Evolutionary conservation across 2,113 vertebrate genomes (phyloP).

Genomic region (Tylochromis polylepis): DNA sequence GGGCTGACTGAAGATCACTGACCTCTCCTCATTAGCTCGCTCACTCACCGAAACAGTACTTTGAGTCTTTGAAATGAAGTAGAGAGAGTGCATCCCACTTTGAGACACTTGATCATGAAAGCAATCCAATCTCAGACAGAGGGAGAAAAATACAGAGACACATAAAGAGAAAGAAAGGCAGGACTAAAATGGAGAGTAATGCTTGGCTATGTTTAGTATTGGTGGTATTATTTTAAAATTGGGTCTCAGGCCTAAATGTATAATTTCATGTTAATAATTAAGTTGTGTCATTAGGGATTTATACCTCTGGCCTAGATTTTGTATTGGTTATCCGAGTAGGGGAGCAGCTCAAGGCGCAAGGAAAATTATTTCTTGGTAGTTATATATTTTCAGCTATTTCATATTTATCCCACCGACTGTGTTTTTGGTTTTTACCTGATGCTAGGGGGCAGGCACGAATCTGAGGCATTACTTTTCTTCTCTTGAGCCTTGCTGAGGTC

Average conservation of each 20-base stretch:
- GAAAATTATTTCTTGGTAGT: not conserved
- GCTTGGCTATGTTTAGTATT: not conserved
- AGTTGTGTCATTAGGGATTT: slow-evolving; percentile 11
- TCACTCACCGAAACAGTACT: not conserved
- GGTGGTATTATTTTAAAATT: not conserved
- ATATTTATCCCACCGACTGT: not conserved
- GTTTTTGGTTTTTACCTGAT: slow-evolving; percentile 68
- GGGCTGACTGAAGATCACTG: not conserved
- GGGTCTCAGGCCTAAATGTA: not conserved
- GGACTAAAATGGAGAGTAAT: not conserved
- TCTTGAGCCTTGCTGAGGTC: slow-evolving; percentile 75
- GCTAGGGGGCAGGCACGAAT: slow-evolving; percentile 58
- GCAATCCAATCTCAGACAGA: not conserved
- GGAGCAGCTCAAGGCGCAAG: not conserved
- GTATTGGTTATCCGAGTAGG: not conserved
- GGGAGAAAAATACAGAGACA: not conserved
- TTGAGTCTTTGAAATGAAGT: slow-evolving; percentile 12
- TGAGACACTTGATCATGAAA: slow-evolving; percentile 12
- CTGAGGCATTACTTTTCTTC: slow-evolving; percentile 73
- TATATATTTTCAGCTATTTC: not conserved
- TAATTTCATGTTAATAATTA: slow-evolving; percentile 20
- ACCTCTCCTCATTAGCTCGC: slow-evolving; percentile 8
- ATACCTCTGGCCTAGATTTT: slow-evolving; percentile 17
- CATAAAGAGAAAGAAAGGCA: not conserved
- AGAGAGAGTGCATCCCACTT: not conserved